Evolutionary conservation across 2,797 vertebrate genomes (phyloP), one percentile per base, ranked within the genome.

Genomic region (Lithobates sylvaticus): DNA sequence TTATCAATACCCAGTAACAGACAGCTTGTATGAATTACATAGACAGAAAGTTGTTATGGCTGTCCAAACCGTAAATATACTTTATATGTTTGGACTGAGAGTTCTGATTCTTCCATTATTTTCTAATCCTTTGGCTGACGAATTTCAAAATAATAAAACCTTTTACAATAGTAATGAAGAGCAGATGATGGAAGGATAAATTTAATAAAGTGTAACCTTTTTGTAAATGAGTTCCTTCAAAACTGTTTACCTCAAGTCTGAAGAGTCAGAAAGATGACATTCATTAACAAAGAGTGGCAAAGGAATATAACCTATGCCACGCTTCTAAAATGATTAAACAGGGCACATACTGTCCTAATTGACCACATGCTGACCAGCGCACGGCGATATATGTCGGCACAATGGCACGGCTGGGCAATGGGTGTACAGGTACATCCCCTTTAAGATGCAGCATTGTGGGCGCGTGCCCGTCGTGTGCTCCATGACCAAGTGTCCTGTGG

Each of bases 141-240:
- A 86, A 58, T 23, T 74, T 29, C n/a, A 65, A 72, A 39, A 84
- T 44, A 65, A 85, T 67, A 80, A 79, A 68, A 58, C 42, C 65
- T 10, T 13, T 39, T 80, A 65, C 39, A 50, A 80, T 67, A 73
- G 18, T 76, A 76, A 86, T 42, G 64, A 81, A 70, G 18, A 69
- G 29, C 70, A 75, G 64, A 75, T 65, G 27, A 47, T 68, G 23
- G 39, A 68, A 73, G 10, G 44, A 73, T 67, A 79, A 32, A 34
- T 18, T 42, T 26, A 70, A 79, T 70, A 70, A 84, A 26, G 54
- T 42, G 26, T 47, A 78, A 78, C 39, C 54, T 78, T 78, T 26
- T 26, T 10, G 23, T 71, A 65, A 65, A 77, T 39, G 13, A 21
- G 27, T 26, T 47, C 72, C 29, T 75, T 67, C 12, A 54, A 26